Conservation (phyloP, 2,888 invertebrate species). For the Lycaena phlaeas region DNA sequence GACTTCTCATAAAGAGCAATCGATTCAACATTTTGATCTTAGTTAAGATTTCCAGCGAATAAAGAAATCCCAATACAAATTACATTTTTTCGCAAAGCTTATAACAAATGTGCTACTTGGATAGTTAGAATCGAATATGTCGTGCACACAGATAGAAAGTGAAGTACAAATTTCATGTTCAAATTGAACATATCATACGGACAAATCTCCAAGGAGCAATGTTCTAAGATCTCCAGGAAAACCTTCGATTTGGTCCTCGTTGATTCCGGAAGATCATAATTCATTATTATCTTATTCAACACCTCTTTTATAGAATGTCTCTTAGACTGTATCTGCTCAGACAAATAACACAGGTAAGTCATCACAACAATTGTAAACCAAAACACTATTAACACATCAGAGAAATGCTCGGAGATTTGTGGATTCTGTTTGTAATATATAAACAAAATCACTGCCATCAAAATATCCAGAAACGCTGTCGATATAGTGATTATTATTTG, state of each 20-base stretch:
- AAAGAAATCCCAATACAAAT: too few relatives aligned
- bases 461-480: neutral
- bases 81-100: too few relatives aligned
- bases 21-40: too few relatives aligned
- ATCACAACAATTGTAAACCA: neutral
- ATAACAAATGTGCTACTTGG: neutral
- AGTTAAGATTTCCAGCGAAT: too few relatives aligned
- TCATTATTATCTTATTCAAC: neutral
- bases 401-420: too few relatives aligned
- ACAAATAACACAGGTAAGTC: neutral
- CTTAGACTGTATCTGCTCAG: neutral
- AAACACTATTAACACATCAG: too few relatives aligned
- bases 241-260: neutral
- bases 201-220: too few relatives aligned
- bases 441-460: neutral
- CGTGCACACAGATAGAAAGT: neutral
- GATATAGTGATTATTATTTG: neutral
- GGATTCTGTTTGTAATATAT: too few relatives aligned
- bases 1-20: too few relatives aligned
- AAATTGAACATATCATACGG: neutral
- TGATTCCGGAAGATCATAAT: neutral
- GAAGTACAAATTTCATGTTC: neutral
- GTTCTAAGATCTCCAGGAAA: neutral
- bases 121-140: neutral
- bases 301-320: neutral